phyloP scores from a whole-genome alignment of 2,797 vertebrate species.

The Microcaecilia unicolor region DNA sequence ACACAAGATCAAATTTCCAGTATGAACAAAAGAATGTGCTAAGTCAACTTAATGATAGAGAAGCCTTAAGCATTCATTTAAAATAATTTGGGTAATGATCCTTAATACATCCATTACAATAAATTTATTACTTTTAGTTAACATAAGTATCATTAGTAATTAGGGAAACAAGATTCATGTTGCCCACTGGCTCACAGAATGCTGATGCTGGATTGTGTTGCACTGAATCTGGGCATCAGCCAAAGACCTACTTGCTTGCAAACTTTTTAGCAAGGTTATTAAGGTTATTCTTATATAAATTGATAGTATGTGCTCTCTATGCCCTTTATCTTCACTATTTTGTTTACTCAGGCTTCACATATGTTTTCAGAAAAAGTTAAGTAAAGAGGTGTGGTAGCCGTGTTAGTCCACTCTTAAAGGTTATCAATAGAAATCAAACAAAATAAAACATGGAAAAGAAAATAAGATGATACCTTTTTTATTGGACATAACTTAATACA shows the following conservation, averaged over 20 bases:
- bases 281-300: background rate
- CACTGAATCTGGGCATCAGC: slow-evolving; percentile 10
- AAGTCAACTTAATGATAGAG: slow-evolving; percentile 8
- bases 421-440: no score
- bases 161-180: slow-evolving; percentile 17
- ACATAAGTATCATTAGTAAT: slow-evolving; percentile 31
- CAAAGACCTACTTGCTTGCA: background rate
- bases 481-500: no score
- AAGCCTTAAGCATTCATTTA: slow-evolving; percentile 19
- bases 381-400: no score
- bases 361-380: no score
- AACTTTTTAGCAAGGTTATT: background rate
- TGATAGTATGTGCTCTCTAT: no score
- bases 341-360: no score
- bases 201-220: slow-evolving; percentile 12
- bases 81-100: slow-evolving; percentile 25
- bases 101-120: slow-evolving; percentile 14
- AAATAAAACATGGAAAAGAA: no score
- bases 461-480: no score
- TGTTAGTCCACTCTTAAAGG: no score
- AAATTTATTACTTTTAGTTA: slow-evolving; percentile 28
- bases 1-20: no score
- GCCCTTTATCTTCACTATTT: no score
- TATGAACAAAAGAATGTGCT: background rate
- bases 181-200: slow-evolving; percentile 14